phyloP scores from a whole-genome alignment of 1,140 invertebrate genomes.

The Solenopsis fugax region DNA sequence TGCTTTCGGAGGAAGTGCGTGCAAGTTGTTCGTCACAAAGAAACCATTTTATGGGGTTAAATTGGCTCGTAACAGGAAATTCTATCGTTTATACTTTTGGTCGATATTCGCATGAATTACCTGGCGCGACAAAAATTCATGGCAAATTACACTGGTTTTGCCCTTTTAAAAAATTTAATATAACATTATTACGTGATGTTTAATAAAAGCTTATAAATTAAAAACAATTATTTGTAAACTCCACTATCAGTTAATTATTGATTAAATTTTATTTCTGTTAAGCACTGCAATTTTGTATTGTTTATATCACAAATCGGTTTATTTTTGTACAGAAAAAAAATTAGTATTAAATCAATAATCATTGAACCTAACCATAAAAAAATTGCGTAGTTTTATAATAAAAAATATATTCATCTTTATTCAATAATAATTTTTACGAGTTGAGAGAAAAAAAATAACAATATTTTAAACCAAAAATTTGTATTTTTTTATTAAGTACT shows the following conservation, averaged over 20 bases:
- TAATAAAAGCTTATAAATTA: neutral
- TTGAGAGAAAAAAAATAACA: too few relatives aligned
- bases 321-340: too few relatives aligned
- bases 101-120: conserved; percentile 49
- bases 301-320: neutral
- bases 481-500: too few relatives aligned
- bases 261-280: conserved; percentile 7
- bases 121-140: neutral
- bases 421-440: too few relatives aligned
- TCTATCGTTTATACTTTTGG: conserved; percentile 18
- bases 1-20: conserved; percentile 42
- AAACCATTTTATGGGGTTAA: conserved; percentile 47
- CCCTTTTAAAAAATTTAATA: neutral
- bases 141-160: neutral
- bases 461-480: too few relatives aligned
- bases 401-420: too few relatives aligned
- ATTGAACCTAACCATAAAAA: too few relatives aligned
- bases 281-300: neutral
- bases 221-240: neutral
- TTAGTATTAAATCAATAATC: too few relatives aligned
- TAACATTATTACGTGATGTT: neutral
- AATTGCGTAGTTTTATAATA: too few relatives aligned
- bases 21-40: conserved; percentile 38
- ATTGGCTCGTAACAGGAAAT: conserved; percentile 61
- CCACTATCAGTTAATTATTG: neutral